Conservation (phyloP, 2,888 invertebrate species). For the Cephalotes varians region DNA sequence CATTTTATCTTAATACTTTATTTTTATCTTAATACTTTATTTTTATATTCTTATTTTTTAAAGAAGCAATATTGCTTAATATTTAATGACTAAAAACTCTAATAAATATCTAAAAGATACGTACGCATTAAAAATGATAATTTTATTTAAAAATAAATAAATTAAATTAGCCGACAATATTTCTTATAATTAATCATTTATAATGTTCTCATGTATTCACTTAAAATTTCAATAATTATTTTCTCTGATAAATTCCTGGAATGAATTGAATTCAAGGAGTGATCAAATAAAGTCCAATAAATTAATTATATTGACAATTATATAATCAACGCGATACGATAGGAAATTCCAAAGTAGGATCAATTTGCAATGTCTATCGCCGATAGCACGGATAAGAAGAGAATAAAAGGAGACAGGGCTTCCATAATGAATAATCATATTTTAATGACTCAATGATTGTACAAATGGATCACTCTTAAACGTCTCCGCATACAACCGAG, state of each 20-base stretch:
- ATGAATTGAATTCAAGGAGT: too few species aligned
- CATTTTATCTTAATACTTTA: not conserved
- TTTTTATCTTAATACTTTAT: not conserved
- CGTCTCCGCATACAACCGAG: conserved; percentile 82
- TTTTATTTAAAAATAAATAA: not conserved
- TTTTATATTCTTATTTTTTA: not conserved
- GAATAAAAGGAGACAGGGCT: not conserved
- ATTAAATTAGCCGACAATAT: not conserved
- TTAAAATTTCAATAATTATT: not conserved
- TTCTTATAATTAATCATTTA: not conserved
- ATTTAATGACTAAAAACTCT: not conserved
- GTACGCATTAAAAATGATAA: not conserved
- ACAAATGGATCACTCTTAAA: conserved; percentile 85
- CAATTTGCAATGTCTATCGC: not conserved
- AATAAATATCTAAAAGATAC: not conserved
- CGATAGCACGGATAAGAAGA: not conserved
- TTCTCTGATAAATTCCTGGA: too few species aligned
- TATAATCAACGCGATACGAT: not conserved
- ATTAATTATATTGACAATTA: not conserved
- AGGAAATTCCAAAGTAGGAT: not conserved
- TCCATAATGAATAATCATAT: conserved; percentile 85
- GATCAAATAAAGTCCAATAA: not conserved
- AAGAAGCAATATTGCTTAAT: not conserved
- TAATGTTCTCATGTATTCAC: not conserved
- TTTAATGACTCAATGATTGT: conserved; percentile 86